These are phyloP conservation scores for Oreochromis mossambicus DNA, from an alignment of 2,797 vertebrate genomes.

Conservation along the genomic window DNA sequence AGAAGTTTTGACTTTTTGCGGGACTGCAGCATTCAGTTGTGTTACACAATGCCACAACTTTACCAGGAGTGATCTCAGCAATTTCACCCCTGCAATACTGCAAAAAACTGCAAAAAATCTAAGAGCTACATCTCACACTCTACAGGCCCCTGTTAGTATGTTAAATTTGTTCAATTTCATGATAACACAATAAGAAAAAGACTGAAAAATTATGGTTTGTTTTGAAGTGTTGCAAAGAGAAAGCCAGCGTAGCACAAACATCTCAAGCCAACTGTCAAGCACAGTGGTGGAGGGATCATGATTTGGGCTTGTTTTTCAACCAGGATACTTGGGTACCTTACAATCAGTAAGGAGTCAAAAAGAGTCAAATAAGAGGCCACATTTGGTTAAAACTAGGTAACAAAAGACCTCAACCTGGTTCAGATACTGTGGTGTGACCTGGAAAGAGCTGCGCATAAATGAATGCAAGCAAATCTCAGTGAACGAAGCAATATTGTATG, in stretches of 20 bases:
- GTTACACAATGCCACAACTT: background rate
- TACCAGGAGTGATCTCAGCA: background rate
- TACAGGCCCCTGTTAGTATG: background rate
- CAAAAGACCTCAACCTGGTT: background rate
- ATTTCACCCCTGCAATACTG: fast-evolving
- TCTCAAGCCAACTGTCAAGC: background rate
- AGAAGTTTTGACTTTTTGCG: background rate
- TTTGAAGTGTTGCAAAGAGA: background rate
- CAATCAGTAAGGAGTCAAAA: background rate
- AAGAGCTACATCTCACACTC: background rate
- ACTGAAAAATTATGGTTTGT: background rate
- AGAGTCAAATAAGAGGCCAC: background rate
- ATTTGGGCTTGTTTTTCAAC: background rate
- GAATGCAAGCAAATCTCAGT: background rate
- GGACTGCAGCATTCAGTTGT: background rate
- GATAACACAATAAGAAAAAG: background rate
- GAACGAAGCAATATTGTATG: fast-evolving
- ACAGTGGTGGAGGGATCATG: background rate
- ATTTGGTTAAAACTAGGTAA: background rate
- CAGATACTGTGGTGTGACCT: background rate
- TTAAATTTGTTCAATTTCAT: background rate
- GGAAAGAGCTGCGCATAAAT: background rate
- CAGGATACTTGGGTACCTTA: background rate
- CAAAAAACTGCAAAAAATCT: background rate
- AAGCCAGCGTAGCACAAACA: background rate